A percentile compares a stretch with the other conserved stretches of the same genome.
These are phyloP conservation scores for Luehdorfia chinensis DNA, from an alignment of 1,140 invertebrate genomes.

Conservation along the genomic window DNA sequence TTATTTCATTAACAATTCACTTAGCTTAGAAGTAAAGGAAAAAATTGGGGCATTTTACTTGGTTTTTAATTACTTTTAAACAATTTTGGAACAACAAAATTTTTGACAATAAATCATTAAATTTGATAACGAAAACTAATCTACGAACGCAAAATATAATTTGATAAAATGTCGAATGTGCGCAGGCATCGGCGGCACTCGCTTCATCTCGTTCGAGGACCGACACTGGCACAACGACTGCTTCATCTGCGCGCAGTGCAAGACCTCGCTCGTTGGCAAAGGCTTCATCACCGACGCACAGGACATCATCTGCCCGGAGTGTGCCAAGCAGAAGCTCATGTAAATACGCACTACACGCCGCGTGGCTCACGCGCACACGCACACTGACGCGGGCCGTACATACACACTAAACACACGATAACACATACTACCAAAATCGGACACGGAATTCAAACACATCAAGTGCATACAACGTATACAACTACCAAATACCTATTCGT, in stretches of 20 bases:
- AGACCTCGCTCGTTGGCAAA: slow-evolving; percentile 95
- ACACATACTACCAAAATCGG: background rate
- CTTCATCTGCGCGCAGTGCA: slow-evolving; percentile 98
- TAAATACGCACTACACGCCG: slow-evolving; percentile 72
- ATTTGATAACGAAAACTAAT: too few species aligned
- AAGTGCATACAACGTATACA: too few species aligned
- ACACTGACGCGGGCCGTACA: background rate
- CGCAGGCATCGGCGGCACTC: slow-evolving; percentile 96
- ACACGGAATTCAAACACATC: too few species aligned
- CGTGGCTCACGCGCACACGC: slow-evolving; percentile 7
- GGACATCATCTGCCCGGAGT: slow-evolving; percentile 99
- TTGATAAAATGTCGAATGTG: too few species aligned
- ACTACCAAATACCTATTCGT: too few species aligned
- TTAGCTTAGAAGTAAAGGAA: too few species aligned
- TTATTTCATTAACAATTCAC: too few species aligned
- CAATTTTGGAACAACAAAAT: too few species aligned
- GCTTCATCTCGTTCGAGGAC: slow-evolving; percentile 99
- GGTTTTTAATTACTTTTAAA: too few species aligned
- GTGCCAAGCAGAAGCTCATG: slow-evolving; percentile 97
- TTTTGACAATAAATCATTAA: too few species aligned
- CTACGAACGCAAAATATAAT: too few species aligned
- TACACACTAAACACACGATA: background rate
- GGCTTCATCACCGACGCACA: slow-evolving; percentile 98
- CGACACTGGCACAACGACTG: slow-evolving; percentile 99
- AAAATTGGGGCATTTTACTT: too few species aligned